Conservation (phyloP, 2,888 invertebrate genomes). For the Isotomurus palustris region DNA sequence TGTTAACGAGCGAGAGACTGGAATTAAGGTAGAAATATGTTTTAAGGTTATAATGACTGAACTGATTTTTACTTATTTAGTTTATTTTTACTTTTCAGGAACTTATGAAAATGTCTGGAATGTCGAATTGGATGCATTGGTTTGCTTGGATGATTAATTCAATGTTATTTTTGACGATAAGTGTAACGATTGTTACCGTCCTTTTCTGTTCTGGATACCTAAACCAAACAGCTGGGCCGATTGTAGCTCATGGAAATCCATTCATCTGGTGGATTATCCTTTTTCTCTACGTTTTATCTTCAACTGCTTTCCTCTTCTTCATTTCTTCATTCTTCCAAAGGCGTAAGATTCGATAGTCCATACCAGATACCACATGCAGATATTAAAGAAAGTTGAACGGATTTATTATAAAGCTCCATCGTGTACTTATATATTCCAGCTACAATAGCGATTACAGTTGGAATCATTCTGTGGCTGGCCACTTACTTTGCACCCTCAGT, state of each 20-base stretch:
- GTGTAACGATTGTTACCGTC: slow-evolving; percentile 49
- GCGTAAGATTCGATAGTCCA: slow-evolving; percentile 50
- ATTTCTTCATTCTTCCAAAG: slow-evolving; percentile 52
- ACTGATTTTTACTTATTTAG: not conserved
- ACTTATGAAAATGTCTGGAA: slow-evolving; percentile 58
- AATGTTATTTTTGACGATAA: slow-evolving; percentile 49
- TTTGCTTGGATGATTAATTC: slow-evolving; percentile 55
- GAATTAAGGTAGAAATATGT: slow-evolving; percentile 54
- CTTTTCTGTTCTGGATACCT: slow-evolving; percentile 47
- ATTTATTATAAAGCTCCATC: not conserved
- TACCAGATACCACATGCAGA: not conserved
- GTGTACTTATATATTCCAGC: slow-evolving; percentile 38
- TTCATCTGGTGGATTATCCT: slow-evolving; percentile 50
- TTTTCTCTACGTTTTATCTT: slow-evolving; percentile 49
- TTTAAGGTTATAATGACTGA: not conserved
- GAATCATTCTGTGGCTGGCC: slow-evolving; percentile 47
- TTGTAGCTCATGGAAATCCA: slow-evolving; percentile 49
- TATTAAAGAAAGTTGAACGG: not conserved
- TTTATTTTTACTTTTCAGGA: slow-evolving; percentile 50
- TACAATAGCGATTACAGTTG: slow-evolving; percentile 47
- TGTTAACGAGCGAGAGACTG: slow-evolving; percentile 60
- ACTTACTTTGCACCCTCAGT: slow-evolving; percentile 38
- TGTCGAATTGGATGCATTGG: slow-evolving; percentile 56
- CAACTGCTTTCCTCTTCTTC: slow-evolving; percentile 51
- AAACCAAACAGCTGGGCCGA: slow-evolving; percentile 35